Percentiles rank a stretch among this genome's conserved stretches.
These are phyloP conservation scores for Phymanthus crucifer DNA, from an alignment of 92 coral and sea anemone species.

Conservation along the genomic window DNA sequence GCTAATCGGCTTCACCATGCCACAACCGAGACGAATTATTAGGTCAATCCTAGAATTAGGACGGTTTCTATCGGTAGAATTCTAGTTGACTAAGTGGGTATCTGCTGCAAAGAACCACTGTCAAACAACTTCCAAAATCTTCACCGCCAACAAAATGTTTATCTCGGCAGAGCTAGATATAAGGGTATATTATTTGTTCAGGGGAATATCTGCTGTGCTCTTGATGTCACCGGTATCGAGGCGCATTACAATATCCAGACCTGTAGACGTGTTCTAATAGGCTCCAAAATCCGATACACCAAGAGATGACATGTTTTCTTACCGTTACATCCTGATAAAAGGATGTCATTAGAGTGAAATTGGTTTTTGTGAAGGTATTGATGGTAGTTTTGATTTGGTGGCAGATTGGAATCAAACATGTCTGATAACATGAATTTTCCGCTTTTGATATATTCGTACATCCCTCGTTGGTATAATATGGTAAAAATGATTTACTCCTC, in stretches of 20 bases:
- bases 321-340: not conserved
- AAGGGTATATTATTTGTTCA: not conserved
- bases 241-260: slow-evolving; percentile 6
- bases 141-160: not conserved
- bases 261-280: not conserved
- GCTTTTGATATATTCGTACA: not conserved
- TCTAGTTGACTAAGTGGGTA: too few relatives aligned
- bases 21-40: not conserved
- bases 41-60: not conserved
- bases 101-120: too few relatives aligned
- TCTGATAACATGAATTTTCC: not conserved
- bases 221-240: not conserved
- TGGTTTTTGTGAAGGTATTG: not conserved
- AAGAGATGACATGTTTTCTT: not conserved
- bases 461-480: not conserved
- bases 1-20: not conserved
- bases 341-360: slow-evolving; percentile 1
- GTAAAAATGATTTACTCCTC: not conserved
- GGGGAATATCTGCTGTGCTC: not conserved
- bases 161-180: not conserved
- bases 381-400: not conserved
- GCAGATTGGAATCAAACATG: not conserved
- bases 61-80: too few relatives aligned
- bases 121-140: not conserved
- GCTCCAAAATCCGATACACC: not conserved